Evolutionary conservation across 2,113 vertebrate genomes (phyloP).

Genomic region (Lagopus muta): DNA sequence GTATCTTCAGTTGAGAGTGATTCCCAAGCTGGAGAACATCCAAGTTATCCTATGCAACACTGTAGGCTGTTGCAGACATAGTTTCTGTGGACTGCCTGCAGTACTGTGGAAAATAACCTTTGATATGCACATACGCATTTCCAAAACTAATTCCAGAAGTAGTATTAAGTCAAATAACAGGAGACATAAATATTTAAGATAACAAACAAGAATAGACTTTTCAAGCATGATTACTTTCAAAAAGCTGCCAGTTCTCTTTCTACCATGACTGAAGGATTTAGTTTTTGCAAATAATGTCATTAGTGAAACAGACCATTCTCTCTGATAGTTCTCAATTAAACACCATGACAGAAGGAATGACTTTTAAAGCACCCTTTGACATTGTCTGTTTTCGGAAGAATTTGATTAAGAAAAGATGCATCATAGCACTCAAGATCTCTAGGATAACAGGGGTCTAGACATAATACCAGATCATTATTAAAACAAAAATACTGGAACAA

Average conservation of each 20-base stretch:
- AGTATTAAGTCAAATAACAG: not conserved
- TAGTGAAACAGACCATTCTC: not conserved
- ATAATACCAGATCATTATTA: conserved; percentile 19
- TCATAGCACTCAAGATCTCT: not conserved
- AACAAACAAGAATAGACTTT: not conserved
- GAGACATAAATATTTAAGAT: not conserved
- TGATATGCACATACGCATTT: not conserved
- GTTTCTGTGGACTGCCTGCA: not conserved
- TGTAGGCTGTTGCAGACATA: not conserved
- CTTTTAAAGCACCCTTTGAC: not conserved
- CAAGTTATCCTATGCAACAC: not conserved
- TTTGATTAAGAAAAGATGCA: conserved; percentile 12
- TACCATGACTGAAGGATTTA: not conserved
- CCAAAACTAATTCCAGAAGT: not conserved
- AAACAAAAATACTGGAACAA: conserved; percentile 14
- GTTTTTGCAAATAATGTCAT: not conserved
- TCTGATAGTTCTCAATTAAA: not conserved
- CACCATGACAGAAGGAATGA: not conserved
- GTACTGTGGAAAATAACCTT: not conserved
- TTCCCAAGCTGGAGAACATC: not conserved
- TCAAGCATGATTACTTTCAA: not conserved
- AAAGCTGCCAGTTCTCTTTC: not conserved
- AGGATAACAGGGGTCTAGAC: not conserved
- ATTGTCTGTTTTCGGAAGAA: not conserved
- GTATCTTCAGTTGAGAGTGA: not conserved